Evolutionary conservation across 2,113 vertebrate species (phyloP).

Genomic region (Redunca redunca): DNA sequence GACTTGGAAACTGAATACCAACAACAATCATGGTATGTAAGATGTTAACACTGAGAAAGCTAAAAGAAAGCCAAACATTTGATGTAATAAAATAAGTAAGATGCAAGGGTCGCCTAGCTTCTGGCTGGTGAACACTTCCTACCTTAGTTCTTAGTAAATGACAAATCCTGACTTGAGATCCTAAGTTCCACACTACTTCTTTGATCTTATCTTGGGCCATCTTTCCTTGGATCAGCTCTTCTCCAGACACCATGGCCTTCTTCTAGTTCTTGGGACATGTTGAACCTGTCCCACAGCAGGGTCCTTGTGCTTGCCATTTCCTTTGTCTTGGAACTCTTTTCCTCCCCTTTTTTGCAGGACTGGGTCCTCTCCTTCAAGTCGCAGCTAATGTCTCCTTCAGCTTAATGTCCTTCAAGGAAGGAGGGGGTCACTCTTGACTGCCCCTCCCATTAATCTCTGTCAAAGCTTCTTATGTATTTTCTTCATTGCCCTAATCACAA

Average conservation of each 20-base stretch:
- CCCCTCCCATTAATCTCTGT: neutral
- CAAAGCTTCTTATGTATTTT: neutral
- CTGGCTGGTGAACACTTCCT: neutral
- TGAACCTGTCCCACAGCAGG: neutral
- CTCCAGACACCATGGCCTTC: neutral
- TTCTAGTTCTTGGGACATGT: neutral
- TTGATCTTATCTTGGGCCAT: neutral
- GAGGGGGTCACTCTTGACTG: neutral
- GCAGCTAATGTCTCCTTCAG: neutral
- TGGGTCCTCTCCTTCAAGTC: neutral
- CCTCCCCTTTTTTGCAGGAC: neutral
- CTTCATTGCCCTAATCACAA: neutral
- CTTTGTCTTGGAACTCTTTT: neutral
- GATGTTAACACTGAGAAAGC: neutral
- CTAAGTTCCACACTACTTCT: neutral
- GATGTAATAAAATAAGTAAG: neutral
- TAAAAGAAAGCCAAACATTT: neutral
- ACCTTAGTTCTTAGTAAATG: neutral
- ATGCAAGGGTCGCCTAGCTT: neutral
- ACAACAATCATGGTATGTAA: neutral
- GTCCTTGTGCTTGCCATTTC: neutral
- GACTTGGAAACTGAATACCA: neutral
- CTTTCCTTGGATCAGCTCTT: neutral
- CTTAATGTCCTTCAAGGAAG: neutral
- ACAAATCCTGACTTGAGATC: neutral